Percentiles rank a stretch among this genome's conserved stretches.
Conservation (phyloP, 2,113 vertebrate species). For the Lucifuga dentata region DNA sequence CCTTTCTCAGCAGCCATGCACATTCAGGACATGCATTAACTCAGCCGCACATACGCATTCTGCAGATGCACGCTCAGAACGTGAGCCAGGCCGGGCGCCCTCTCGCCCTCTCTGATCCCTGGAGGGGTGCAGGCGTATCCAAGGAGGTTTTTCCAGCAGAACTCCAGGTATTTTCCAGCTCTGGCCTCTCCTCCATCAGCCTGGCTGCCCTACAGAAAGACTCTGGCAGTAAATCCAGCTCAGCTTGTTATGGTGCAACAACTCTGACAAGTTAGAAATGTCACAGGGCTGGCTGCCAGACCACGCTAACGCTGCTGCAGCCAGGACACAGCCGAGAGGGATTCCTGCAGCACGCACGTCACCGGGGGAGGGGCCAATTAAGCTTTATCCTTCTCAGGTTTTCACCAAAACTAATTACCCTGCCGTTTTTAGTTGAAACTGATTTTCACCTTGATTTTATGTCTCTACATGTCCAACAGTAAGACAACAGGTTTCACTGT, state of each 20-base stretch:
- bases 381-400: too few species aligned
- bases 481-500: too few species aligned
- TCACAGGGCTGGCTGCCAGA: constrained; percentile 67
- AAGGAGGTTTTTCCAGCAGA: constrained; percentile 71
- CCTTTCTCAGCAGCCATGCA: constrained; percentile 55
- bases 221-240: constrained; percentile 72
- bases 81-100: constrained; percentile 55
- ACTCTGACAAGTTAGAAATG: constrained; percentile 70
- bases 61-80: constrained; percentile 34
- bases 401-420: too few species aligned
- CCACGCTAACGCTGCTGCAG: constrained; percentile 68
- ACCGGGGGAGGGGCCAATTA: constrained; percentile 22
- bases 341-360: constrained; percentile 68
- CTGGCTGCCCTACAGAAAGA: constrained; percentile 72
- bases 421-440: too few species aligned
- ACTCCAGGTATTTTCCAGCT: constrained; percentile 71
- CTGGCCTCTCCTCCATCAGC: constrained; percentile 58
- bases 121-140: constrained; percentile 66
- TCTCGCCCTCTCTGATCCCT: constrained; percentile 45
- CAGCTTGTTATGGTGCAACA: constrained; percentile 70
- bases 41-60: constrained; percentile 28
- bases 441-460: too few species aligned
- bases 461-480: too few species aligned
- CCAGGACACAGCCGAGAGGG: constrained; percentile 56
- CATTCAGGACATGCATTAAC: constrained; percentile 40